Percentiles rank a stretch among this genome's conserved stretches.
phyloP scores from a whole-genome alignment of 2,888 invertebrate genomes.

The Caenorhabditis becei region DNA sequence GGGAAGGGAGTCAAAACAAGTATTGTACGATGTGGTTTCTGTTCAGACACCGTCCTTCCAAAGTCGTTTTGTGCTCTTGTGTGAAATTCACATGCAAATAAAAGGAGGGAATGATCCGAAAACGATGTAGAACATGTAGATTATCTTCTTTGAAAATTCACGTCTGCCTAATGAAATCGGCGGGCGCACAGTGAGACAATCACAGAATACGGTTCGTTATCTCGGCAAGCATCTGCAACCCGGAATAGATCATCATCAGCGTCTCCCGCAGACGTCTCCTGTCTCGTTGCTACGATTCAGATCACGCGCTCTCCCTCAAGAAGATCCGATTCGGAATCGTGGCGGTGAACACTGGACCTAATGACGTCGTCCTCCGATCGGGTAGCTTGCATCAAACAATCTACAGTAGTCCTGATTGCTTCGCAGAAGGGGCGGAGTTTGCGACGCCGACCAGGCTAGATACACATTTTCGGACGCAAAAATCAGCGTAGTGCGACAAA shows the following conservation, averaged over 20 bases:
- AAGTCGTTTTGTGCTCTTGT: no score
- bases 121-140: not conserved
- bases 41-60: no score
- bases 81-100: not conserved
- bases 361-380: constrained; percentile 12
- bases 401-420: constrained; percentile 35
- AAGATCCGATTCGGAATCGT: constrained; percentile 24
- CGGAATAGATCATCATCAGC: constrained; percentile 46
- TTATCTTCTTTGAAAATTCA: not conserved
- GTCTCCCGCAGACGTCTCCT: constrained; percentile 18
- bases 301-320: constrained; percentile 23
- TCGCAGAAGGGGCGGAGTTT: constrained; percentile 29
- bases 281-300: constrained; percentile 20
- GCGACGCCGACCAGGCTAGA: constrained; percentile 42
- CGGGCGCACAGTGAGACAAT: constrained; percentile 14
- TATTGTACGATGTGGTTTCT: no score
- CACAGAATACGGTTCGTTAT: constrained; percentile 44
- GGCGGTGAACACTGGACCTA: constrained; percentile 46
- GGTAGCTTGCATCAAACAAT: constrained; percentile 45
- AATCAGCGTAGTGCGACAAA: constrained; percentile 38
- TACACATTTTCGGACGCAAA: constrained; percentile 34
- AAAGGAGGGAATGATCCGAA: not conserved
- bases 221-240: constrained; percentile 47
- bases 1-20: not conserved
- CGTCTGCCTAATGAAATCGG: constrained; percentile 6